These are phyloP conservation scores for Phataginus tricuspis DNA, from an alignment of 2,797 vertebrate genomes.

Conservation along the genomic window DNA sequence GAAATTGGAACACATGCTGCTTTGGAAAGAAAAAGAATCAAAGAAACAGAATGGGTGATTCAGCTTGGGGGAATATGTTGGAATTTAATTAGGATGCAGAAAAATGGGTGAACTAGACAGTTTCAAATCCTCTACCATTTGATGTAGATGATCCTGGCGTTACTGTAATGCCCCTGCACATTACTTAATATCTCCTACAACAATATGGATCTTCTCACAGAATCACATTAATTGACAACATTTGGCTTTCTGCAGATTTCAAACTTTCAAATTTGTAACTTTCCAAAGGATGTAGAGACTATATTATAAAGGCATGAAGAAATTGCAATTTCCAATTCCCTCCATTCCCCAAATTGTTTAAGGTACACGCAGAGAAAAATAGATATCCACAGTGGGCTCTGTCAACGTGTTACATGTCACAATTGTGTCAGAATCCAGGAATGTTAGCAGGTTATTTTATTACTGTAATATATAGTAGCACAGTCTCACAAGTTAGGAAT, in stretches of 20 bases:
- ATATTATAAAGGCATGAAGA: not conserved
- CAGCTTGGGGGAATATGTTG: not conserved
- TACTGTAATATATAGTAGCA: not conserved
- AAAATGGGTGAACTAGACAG: not conserved
- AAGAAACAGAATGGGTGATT: not conserved
- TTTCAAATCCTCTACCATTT: not conserved
- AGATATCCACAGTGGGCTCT: not conserved
- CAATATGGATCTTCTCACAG: not conserved
- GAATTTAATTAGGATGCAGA: not conserved
- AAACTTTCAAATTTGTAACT: not conserved
- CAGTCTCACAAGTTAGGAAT: not conserved
- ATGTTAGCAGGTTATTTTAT: not conserved
- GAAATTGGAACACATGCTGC: not conserved
- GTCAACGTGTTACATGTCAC: no score
- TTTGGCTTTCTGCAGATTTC: not conserved
- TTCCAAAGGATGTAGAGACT: not conserved
- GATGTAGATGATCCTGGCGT: not conserved
- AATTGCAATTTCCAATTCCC: not conserved
- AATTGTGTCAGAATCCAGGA: not conserved
- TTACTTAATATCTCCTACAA: not conserved
- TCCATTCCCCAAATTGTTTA: not conserved
- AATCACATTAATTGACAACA: not conserved
- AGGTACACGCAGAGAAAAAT: not conserved
- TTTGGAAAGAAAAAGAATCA: not conserved
- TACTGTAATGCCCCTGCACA: not conserved